Conservation (phyloP, 1,140 invertebrate genomes). For the Pararge aegeria region DNA sequence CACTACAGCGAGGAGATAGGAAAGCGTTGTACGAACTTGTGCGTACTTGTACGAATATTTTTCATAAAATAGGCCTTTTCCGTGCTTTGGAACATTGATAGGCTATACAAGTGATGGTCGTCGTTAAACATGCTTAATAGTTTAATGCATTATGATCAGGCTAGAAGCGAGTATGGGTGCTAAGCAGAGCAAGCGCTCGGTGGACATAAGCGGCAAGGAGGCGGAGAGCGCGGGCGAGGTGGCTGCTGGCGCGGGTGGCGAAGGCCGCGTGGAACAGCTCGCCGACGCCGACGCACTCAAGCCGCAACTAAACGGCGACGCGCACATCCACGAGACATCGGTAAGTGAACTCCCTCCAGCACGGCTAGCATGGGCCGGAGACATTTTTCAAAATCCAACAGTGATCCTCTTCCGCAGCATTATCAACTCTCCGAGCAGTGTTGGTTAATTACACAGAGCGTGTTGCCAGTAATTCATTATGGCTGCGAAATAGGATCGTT, state of each 20-base stretch:
- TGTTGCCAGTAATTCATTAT: no score
- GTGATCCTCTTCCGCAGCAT: no score
- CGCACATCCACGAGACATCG: conserved; percentile 80
- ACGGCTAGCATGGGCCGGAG: conserved; percentile 90
- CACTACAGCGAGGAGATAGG: no score
- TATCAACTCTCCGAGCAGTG: no score
- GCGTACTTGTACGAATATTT: no score
- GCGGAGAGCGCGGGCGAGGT: conserved; percentile 83
- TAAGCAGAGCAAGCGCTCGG: conserved; percentile 91
- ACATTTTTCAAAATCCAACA: no score
- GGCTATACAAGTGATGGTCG: no score
- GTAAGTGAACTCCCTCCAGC: conserved; percentile 32
- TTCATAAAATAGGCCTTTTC: no score
- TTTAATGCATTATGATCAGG: conserved; percentile 17
- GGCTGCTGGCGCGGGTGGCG: conserved; percentile 83
- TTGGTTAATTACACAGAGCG: no score
- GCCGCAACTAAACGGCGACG: conserved; percentile 85
- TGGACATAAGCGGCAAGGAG: conserved; percentile 90
- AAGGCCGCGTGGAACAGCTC: conserved; percentile 85
- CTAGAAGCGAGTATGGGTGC: conserved; percentile 84
- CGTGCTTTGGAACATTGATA: no score
- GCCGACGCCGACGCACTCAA: conserved; percentile 85
- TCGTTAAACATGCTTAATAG: not conserved
- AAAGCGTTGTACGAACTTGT: no score
- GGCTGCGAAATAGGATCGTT: no score